Percentiles rank a stretch among this genome's conserved stretches.
Conservation (phyloP, 1,140 invertebrate genomes). For the Drosophila nannoptera region DNA sequence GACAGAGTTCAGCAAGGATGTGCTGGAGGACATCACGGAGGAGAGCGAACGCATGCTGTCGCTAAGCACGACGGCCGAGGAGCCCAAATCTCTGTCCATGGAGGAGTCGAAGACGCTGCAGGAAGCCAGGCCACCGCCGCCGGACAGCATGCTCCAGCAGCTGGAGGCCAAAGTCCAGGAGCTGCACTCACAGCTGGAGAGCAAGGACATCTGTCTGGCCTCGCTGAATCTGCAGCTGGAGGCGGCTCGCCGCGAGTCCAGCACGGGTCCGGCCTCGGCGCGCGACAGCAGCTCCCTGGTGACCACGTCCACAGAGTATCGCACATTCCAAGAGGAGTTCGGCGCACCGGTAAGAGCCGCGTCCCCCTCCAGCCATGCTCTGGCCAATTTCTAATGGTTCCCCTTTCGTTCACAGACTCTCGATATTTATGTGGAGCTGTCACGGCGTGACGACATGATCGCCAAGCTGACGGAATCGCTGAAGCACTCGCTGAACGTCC, state of each 20-base stretch:
- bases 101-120: slow-evolving; percentile 61
- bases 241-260: slow-evolving; percentile 68
- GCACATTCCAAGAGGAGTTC: slow-evolving; percentile 80
- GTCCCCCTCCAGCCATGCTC: neutral
- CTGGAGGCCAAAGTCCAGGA: slow-evolving; percentile 76
- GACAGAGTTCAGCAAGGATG: slow-evolving; percentile 69
- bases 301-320: slow-evolving; percentile 80
- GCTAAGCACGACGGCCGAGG: slow-evolving; percentile 61
- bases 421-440: slow-evolving; percentile 82
- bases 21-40: slow-evolving; percentile 76
- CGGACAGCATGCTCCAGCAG: slow-evolving; percentile 59
- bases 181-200: slow-evolving; percentile 76
- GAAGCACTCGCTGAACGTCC: slow-evolving; percentile 81
- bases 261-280: slow-evolving; percentile 62
- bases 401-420: slow-evolving; percentile 80
- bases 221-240: slow-evolving; percentile 80
- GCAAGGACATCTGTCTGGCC: slow-evolving; percentile 79
- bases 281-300: slow-evolving; percentile 76
- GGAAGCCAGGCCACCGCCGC: slow-evolving; percentile 3
- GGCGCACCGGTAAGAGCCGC: slow-evolving; percentile 65
- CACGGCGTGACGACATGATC: slow-evolving; percentile 82
- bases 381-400: neutral
- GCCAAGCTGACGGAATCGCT: slow-evolving; percentile 82
- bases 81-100: slow-evolving; percentile 62
- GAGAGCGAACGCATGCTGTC: slow-evolving; percentile 71